Evolutionary conservation across 2,797 vertebrate genomes (phyloP), one percentile per base, ranked within the genome.

Genomic region (Acestrorhynchus altus): DNA sequence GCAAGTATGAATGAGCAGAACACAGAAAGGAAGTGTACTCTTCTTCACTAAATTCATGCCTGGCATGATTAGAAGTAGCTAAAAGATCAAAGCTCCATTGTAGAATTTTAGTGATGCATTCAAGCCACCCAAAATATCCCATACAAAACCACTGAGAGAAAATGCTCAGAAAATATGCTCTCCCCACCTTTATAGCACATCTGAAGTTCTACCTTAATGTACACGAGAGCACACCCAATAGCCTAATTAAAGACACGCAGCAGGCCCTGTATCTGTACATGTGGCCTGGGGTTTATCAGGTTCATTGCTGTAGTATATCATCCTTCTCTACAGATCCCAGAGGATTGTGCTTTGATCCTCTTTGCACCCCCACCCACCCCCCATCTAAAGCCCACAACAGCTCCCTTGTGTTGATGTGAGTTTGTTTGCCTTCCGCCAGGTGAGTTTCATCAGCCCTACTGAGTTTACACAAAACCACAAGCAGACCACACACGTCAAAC

Each of bases 371-470:
- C 26, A 6, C 16, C 31, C n/a, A 7, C 28, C 31, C 59, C 16
- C 31, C 42, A 24, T 65, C 22, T 65, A 56, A 28, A 52, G 39
- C 69, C 18, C 24, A 72, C 71, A 31, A 35, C 60, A 63, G 54
- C 54, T 22, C 61, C 52, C 67, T 61, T 12, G 26, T 80, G 78
- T 73, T 81, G 76, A 83, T 51, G 49, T 63, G 24, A 78, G 78
- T 84, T 78, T 84, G 78, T 84, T 83, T 83, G 72, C 61, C 67
- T 83, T 83, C 59, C 28, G 22, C 81, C 81, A 82, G 80, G 81
- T 84, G 83, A 70, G 72, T 74, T 78, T 76, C 57, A 35, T 54
- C 39, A 73, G 22, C 40, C 18, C 8, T 59, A 16, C 56, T 61
- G 16, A 78, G 44, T 80, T 84, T 83, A 81, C 72, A 81, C 64